phyloP scores from a whole-genome alignment of 2,113 vertebrate species.

The Etia nguti region DNA sequence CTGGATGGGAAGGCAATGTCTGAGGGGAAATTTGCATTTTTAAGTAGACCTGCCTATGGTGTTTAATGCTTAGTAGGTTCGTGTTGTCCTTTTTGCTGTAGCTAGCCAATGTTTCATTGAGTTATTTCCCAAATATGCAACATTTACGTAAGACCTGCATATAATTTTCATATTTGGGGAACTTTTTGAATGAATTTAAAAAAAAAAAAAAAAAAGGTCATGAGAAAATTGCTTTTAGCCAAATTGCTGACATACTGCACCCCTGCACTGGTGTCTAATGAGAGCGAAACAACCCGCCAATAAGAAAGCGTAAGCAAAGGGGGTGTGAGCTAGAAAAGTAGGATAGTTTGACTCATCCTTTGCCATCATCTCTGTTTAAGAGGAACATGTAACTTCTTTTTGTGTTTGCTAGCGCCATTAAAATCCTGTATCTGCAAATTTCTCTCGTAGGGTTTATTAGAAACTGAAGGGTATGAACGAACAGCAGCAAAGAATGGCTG shows the following conservation, averaged over 20 bases:
- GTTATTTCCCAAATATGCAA: not conserved
- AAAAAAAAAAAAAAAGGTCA: not conserved
- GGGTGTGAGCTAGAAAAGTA: constrained; percentile 13
- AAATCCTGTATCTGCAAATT: constrained; percentile 68
- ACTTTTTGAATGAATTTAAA: not conserved
- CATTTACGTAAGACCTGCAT: not conserved
- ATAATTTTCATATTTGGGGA: not conserved
- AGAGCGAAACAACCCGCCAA: not conserved
- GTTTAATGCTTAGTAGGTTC: not conserved
- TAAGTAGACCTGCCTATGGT: not conserved
- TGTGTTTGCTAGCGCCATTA: constrained; percentile 63
- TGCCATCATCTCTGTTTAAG: constrained; percentile 32
- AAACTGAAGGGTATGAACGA: constrained; percentile 88
- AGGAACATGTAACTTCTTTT: constrained; percentile 50
- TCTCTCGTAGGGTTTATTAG: constrained; percentile 79
- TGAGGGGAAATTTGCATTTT: constrained; percentile 12
- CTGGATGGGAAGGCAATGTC: not conserved
- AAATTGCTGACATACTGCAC: not conserved
- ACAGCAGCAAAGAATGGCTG: constrained; percentile 97
- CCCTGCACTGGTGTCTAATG: not conserved
- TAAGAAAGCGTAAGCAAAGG: not conserved
- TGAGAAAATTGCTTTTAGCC: not conserved
- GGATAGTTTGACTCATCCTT: constrained; percentile 41
- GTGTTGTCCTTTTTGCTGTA: constrained; percentile 13
- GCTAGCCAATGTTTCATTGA: not conserved